Evolutionary conservation across 2,797 vertebrate species (phyloP), one percentile per base, ranked within the genome.

Genomic region (Anguilla pacifica): DNA sequence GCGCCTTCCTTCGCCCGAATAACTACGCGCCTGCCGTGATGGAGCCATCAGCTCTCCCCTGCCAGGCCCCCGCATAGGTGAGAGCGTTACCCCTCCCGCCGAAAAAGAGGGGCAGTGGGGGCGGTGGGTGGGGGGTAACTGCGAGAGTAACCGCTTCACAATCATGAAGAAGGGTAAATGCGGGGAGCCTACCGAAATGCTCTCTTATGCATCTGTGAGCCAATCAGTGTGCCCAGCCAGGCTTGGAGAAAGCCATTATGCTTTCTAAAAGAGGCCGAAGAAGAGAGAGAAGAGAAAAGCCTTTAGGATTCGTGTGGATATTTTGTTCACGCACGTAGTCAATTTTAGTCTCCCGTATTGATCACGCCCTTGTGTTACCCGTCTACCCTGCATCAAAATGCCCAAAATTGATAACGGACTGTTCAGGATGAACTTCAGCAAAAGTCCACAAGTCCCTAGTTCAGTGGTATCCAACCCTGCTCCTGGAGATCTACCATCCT

Each of bases 1-100:
- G 89, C 86, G 46, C 79, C 74, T 89, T 88, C 79, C 74, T 89
- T 88, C 89, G 74, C 72, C 31, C 51, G 86, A 64, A 84, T 64
- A 90, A 90, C 83, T 88, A 89, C 86, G 35, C 84, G 74, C 39
- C 59, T 57, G 43, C 61, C 59, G 17, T 85, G 87, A 74, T 55
- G 77, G 85, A 88, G 86, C 87, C 85, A 85, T 90, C 87, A 35
- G 79, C 67, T n/a, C 39, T 49, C 64, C 82, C 83, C 28, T 1
- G 31, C 49, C 84, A 82, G 83, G 86, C 35, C 87, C 85, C n/a
- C 61, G 22, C 4, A 25, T 0, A 3, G 6, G 35, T 1, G 19
- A 43, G 39, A 43, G 57, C 22, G 7, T 46, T 46, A 25, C 84
- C 31, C 25, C 53, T 57, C 51, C 53, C 61, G 2, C 70, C 6